Evolutionary conservation across 2,888 invertebrate species (phyloP).

Genomic region (Himalopsyche tibetana): DNA sequence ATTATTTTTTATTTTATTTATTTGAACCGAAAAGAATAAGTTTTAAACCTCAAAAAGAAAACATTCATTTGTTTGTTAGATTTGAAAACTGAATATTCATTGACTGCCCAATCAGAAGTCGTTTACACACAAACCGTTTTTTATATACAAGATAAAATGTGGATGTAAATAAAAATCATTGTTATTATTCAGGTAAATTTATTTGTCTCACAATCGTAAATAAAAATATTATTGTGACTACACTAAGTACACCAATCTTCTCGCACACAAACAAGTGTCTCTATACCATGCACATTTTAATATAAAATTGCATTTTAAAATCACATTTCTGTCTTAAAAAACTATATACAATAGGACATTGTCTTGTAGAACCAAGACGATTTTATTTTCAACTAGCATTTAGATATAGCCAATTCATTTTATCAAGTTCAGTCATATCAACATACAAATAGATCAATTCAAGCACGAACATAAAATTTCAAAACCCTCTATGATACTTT

Average conservation of each 20-base stretch:
- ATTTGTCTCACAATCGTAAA: slow-evolving; percentile 44
- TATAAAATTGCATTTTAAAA: slow-evolving; percentile 62
- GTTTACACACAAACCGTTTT: too few species aligned
- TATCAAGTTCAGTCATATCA: slow-evolving; percentile 63
- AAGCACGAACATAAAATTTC: background rate
- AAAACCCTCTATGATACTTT: background rate
- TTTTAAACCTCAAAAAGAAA: too few species aligned
- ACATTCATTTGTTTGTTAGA: too few species aligned
- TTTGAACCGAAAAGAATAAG: too few species aligned
- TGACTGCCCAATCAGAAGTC: too few species aligned
- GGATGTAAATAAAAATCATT: background rate
- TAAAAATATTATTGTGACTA: slow-evolving; percentile 35
- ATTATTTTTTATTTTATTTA: too few species aligned
- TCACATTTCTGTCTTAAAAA: slow-evolving; percentile 62
- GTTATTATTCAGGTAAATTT: slow-evolving; percentile 14
- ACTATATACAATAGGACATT: slow-evolving; percentile 65
- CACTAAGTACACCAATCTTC: background rate
- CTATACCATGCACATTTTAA: slow-evolving; percentile 60
- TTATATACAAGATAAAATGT: background rate
- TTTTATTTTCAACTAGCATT: slow-evolving; percentile 60
- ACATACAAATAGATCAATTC: slow-evolving; percentile 62
- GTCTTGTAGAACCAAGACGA: slow-evolving; percentile 66
- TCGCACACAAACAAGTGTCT: slow-evolving; percentile 19
- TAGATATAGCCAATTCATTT: slow-evolving; percentile 55
- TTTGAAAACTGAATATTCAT: too few species aligned